Evolutionary conservation across 1,140 invertebrate genomes (phyloP), one percentile per base, ranked within the genome.

Genomic region (Scaptomyza graminum): DNA sequence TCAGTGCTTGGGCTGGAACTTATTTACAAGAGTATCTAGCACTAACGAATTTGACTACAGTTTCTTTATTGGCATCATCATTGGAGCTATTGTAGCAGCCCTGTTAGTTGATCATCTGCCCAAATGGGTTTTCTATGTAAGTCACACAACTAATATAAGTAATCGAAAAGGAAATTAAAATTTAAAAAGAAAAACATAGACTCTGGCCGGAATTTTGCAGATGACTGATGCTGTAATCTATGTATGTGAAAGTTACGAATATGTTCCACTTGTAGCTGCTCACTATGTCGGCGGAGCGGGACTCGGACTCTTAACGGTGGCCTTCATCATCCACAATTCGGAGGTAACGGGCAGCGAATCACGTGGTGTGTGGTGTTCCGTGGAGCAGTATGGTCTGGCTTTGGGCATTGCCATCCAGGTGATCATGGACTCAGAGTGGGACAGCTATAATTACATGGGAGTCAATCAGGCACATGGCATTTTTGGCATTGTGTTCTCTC

Each of bases 401-500:
- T 2, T 83, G 63, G 81, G 81, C 22, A 76, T 85, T n/a, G 44
- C 55, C 22, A 63, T 90, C 1, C 89, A 90, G 55, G 76, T 82
- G 15, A 74, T 90, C 43, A 75, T 83, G n/a, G 59, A 50, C 9
- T 49, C 69, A 0, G 61, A 77, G 8, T 85, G 76, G 88, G 11
- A 41, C 0, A 12, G 6, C 0, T 7, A 43, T 4, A 15, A 55
- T 8, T 59, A 43, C 6, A 43, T 79, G 12, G 34, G 37, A 6
- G n/a, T 66, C 9, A 90, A 87, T 39, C 47, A 65, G 7, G 61
- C 75, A 6, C 88, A 90, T 43, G 88, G 88, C 5, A 88, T 88
- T 13, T 76, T 90, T 15, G 80, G 74, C 12, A 84, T 90, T 49
- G 61, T 84, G 0, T 74, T 88, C 8, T 46, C 69, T 2, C n/a